Evolutionary conservation across 2,888 invertebrate genomes (phyloP).

Genomic region (Leptinotarsa juncta): DNA sequence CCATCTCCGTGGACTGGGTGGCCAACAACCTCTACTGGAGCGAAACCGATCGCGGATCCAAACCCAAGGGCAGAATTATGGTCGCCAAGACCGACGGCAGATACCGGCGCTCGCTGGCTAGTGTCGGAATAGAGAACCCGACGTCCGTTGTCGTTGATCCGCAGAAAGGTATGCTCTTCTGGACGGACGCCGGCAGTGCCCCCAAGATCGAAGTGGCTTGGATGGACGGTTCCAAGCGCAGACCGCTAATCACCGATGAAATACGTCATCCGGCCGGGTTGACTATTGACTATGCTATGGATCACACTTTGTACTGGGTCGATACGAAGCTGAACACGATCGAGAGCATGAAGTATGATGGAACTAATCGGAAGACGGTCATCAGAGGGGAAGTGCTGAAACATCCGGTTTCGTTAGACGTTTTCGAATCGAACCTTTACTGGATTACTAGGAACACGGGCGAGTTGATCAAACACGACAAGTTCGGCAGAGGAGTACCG

Average conservation of each 20-base stretch:
- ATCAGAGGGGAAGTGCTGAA: conserved; percentile 79
- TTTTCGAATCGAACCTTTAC: conserved; percentile 92
- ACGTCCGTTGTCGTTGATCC: conserved; percentile 91
- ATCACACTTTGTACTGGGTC: conserved; percentile 93
- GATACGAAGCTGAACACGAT: conserved; percentile 93
- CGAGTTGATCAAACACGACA: conserved; percentile 90
- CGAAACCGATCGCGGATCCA: conserved; percentile 81
- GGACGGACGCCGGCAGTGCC: conserved; percentile 91
- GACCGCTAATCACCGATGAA: conserved; percentile 81
- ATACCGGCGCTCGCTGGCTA: conserved; percentile 84
- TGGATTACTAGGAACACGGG: conserved; percentile 94
- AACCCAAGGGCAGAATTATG: conserved; percentile 84
- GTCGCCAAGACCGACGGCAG: conserved; percentile 91
- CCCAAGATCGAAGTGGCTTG: conserved; percentile 95
- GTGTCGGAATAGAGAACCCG: conserved; percentile 85
- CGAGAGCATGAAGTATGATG: conserved; percentile 87
- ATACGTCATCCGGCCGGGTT: conserved; percentile 90
- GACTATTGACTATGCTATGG: conserved; percentile 90
- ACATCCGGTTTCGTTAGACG: conserved; percentile 89
- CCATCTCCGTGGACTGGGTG: conserved; percentile 93
- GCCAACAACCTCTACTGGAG: conserved; percentile 96
- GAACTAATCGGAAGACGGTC: conserved; percentile 78
- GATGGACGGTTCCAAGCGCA: conserved; percentile 95
- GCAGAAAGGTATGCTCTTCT: conserved; percentile 87
- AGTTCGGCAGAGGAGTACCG: conserved; percentile 95